Evolutionary conservation across 1,140 invertebrate genomes (phyloP), one percentile per base, ranked within the genome.

Genomic region (Euura saliciscinereae): DNA sequence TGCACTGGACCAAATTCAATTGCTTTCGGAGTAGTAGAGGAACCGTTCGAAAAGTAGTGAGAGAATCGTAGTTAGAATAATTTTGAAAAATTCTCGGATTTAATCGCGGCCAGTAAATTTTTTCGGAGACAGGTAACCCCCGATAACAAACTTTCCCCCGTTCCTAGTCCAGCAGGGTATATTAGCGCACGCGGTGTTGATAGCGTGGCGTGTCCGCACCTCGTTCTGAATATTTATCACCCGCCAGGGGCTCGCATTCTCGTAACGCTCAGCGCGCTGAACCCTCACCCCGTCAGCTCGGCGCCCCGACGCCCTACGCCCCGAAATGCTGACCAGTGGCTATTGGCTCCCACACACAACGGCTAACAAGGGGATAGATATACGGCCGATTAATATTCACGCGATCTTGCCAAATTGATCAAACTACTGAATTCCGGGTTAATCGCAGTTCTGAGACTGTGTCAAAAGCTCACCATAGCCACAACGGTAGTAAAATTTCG

Each of bases 141-240:
- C 66, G 66, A 67, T 67, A 67, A 67, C 66, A 67, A 67, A 10
- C 51, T n/a, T 59, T n/a, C 51, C 51, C 13, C 51, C 51, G 8
- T n/a, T 11, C 51, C 28, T 44, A 11, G 66, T 13, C 66, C 66
- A 42, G 13, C 51, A 44, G 66, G 66, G 66, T 67, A 67, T 67
- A 67, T 67, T 67, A 67, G 66, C 66, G 8, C 66, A 67, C 66
- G 66, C 66, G 66, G 66, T 44, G 66, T 67, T 67, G 66, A 67
- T 67, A 67, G 43, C 66, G 66, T 67, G 66, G 66, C 66, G 66
- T 67, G 66, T 67, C 66, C 66, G 43, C 66, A 67, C 66, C 66
- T 67, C 66, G 66, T 67, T 67, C 66, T 67, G 66, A 67, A 67
- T 67, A 67, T 67, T 67, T 67, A 67, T 67, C 66, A 67, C 66